Base-by-base conservation (phyloP, 37 sponge, comb jelly and placozoan genomes). In the Amphimedon queenslandica region DNA sequence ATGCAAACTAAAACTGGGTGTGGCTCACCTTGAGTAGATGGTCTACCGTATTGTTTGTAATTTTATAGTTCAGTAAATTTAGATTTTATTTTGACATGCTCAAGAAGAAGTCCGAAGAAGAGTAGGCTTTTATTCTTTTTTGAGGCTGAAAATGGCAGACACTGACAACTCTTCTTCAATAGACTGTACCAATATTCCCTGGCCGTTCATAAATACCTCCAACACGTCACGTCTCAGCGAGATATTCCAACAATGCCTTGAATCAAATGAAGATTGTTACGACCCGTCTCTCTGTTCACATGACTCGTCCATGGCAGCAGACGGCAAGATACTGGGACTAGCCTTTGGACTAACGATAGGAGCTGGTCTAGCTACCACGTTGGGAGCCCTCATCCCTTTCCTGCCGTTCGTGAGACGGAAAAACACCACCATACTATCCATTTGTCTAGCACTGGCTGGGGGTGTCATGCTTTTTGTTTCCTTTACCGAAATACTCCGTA, bases 391-490 rank as follows among this genome's bases (percentile, higher is more conserved):
- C 0, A 79, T 82, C 0, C 89, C 89, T 1, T 75, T 89, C 43
- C 37, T 83, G 20, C 89, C 89, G 11, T 89, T 66, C 53, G 58
- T 89, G 5, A 74, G 79, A 53, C 70, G 63, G 3, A 58, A 79
- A 25, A 80, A 83, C 71, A 78, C 79, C 2, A 39, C 25, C 0
- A 67, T 57, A 27, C 84, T 89, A 11, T 40, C 84, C 0, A 71
- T 37, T 1, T 57, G 64, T 37, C 71, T 89, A 36, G 79, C 76
- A 6, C 42, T 89, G 32, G 84, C 89, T 1, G 84, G 75, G 23
- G 89, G 89, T 3, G 89, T 89, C 13, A 83, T 89, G 89, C 40
- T 89, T 10, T 89, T 79, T 55, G 80, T 83, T 2, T 83, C 89
- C 11, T 83, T 82, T 58, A 83, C 84, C n/a, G 89, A 89, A 29